Evolutionary conservation across 2,113 vertebrate genomes (phyloP), one percentile per base, ranked within the genome.

Genomic region (Cyprinodon tularosa): DNA sequence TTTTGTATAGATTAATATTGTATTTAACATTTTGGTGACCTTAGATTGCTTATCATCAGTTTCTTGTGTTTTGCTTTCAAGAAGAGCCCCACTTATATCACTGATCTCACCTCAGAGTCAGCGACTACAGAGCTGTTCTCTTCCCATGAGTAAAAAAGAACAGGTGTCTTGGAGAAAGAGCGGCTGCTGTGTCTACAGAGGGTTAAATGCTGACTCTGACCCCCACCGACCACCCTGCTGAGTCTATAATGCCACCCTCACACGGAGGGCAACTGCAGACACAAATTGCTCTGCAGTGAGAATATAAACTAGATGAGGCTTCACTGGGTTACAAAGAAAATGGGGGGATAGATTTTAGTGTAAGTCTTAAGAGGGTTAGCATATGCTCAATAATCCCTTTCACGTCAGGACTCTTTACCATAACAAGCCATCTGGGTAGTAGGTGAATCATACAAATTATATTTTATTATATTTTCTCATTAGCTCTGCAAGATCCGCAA

Each of bases 181-280:
- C 65, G 74, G 74, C 75, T 71, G 72, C 77, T 29, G 74, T 67
- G 86, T 89, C 81, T 83, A 61, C 83, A 84, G 66, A 76, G 82
- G 91, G 89, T 88, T 91, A 91, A 93, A 89, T 20, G 79, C 83
- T 69, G 73, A 50, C 68, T 84, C 68, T 86, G 84, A 92, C 90
- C 90, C 88, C 80, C 63, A 77, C 86, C 85, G 83, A 84, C 85
- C 84, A 63, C 66, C 90, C 90, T 65, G 90, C 87, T 85, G 89
- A 79, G 89, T 87, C 84, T 77, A 81, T 91, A 86, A 88, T 88
- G 82, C 87, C 87, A 80, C 75, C 84, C 86, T 81, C 73, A 83
- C 85, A 84, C 73, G 60, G 48, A 78, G 90, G 89, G 83, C 86
- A 83, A 14, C 13, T 42, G 71, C 76, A 83, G 77, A 75, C 76